phyloP scores from a whole-genome alignment of 1,140 invertebrate genomes.

The Argopecten irradians region DNA sequence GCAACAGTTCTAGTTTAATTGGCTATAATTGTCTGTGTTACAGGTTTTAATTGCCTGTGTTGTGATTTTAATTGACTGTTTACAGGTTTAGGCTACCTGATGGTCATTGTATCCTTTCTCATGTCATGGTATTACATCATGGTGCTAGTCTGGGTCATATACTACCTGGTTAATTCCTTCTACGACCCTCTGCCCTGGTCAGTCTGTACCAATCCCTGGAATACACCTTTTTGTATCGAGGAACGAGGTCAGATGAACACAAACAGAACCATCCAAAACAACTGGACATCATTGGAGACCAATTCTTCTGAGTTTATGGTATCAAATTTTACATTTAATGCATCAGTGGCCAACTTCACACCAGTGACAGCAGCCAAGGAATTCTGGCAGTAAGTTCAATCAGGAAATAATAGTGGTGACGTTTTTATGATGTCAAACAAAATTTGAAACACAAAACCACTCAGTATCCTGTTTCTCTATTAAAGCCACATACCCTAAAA shows the following conservation, averaged over 20 bases:
- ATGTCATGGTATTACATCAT: conserved; percentile 64
- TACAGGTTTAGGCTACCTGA: conserved; percentile 59
- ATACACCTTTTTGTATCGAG: conserved; percentile 76
- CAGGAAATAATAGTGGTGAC: neutral
- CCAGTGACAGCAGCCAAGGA: conserved; percentile 54
- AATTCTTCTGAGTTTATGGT: neutral
- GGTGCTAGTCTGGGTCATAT: conserved; percentile 95
- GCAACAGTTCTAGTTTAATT: neutral
- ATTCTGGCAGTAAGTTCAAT: conserved; percentile 62
- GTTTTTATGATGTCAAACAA: neutral
- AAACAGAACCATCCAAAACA: neutral
- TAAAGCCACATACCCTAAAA: too few species aligned
- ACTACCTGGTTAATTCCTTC: conserved; percentile 84
- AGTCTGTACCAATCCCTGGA: conserved; percentile 93
- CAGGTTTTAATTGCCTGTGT: neutral
- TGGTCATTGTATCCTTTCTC: conserved; percentile 57
- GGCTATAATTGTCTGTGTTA: neutral
- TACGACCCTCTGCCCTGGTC: conserved; percentile 90
- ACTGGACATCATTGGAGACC: conserved; percentile 4
- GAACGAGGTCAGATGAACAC: conserved; percentile 25
- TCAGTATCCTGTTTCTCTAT: too few species aligned
- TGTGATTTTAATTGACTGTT: too few species aligned
- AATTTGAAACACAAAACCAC: too few species aligned
- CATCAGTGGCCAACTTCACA: neutral
- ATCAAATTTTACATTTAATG: neutral